Percentiles rank a stretch among this genome's conserved stretches.
Evolutionary conservation across 2,113 vertebrate species (phyloP).

Genomic region (Toxotes chatareus): DNA sequence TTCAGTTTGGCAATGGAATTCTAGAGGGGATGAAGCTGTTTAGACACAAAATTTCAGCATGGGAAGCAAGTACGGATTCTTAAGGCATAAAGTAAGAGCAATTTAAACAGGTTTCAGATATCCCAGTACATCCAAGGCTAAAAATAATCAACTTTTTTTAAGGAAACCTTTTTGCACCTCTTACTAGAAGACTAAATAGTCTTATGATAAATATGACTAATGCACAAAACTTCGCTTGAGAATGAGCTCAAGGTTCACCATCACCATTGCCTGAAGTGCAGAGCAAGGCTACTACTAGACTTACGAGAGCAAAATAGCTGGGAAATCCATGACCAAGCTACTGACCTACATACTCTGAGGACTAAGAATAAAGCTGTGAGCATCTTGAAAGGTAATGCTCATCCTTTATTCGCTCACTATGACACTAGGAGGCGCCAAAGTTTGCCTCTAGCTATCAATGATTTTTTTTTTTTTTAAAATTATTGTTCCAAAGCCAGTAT

Average conservation of each 20-base stretch:
- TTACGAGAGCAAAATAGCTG: not conserved
- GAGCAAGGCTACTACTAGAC: no score
- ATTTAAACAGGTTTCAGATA: not conserved
- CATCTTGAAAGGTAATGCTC: slow-evolving; percentile 36
- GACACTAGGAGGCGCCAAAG: slow-evolving; percentile 26
- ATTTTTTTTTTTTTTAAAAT: not conserved
- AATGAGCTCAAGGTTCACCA: not conserved
- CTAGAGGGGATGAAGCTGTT: not conserved
- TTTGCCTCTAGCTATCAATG: not conserved
- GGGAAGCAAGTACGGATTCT: not conserved
- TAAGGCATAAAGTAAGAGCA: not conserved
- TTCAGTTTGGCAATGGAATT: not conserved
- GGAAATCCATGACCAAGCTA: slow-evolving; percentile 1
- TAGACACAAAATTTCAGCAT: not conserved
- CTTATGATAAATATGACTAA: no score
- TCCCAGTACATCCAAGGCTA: not conserved
- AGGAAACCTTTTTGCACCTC: no score
- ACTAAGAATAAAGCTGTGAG: slow-evolving; percentile 53
- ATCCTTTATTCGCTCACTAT: not conserved
- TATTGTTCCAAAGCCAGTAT: not conserved
- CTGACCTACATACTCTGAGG: slow-evolving; percentile 42
- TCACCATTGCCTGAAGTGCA: no score
- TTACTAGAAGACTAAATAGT: not conserved
- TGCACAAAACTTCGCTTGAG: not conserved
- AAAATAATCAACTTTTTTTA: no score